These are phyloP conservation scores for Hydraecia micacea DNA, from an alignment of 2,888 invertebrate species.

Conservation along the genomic window DNA sequence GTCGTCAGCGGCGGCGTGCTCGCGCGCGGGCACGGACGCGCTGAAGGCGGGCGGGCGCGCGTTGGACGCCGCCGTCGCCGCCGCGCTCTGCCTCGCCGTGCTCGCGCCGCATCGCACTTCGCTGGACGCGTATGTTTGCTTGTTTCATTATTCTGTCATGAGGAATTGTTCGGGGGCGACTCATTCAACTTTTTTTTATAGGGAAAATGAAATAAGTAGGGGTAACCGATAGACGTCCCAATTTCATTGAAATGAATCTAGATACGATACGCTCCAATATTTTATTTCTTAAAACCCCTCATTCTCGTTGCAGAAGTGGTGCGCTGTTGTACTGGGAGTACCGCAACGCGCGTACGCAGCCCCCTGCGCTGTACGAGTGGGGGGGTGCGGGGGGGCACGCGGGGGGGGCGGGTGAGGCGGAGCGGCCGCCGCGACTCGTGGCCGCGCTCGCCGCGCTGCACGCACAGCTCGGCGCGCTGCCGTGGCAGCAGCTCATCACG, in stretches of 20 bases:
- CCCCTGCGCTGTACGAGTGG: conserved; percentile 83
- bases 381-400: conserved; percentile 64
- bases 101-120: conserved; percentile 93
- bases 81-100: conserved; percentile 93
- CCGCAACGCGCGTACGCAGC: conserved; percentile 80
- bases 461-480: conserved; percentile 75
- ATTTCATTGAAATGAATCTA: not conserved
- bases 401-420: conserved; percentile 12
- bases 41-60: conserved; percentile 94
- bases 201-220: not conserved
- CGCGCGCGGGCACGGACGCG: conserved; percentile 92
- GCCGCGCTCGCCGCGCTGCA: conserved; percentile 81
- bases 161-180: not conserved
- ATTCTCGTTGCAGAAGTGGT: conserved; percentile 91
- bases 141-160: not conserved
- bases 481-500: conserved; percentile 79
- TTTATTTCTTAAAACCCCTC: not conserved
- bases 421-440: conserved; percentile 77
- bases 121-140: conserved; percentile 93
- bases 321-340: conserved; percentile 94
- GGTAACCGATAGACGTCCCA: not conserved
- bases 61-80: conserved; percentile 94
- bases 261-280: not conserved
- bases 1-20: conserved; percentile 93
- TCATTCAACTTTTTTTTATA: not conserved